These are phyloP conservation scores for Leguminivora glycinivorella DNA, from an alignment of 1,140 invertebrate genomes.

Conservation along the genomic window DNA sequence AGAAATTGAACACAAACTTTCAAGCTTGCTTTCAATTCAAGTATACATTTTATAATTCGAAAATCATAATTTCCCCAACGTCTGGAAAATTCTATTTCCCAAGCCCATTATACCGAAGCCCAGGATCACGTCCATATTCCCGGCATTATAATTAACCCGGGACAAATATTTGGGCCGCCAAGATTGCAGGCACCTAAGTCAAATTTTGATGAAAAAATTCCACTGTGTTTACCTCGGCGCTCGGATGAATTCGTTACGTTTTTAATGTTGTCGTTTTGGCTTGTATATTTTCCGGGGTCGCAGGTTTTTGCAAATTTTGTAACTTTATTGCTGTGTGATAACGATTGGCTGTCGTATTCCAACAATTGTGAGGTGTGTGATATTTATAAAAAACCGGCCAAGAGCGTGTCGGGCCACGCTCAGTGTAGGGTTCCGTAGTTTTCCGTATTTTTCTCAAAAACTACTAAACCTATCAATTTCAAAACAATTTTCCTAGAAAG, in stretches of 20 bases:
- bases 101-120: background rate
- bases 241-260: constrained; percentile 43
- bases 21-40: too few relatives aligned
- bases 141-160: constrained; percentile 25
- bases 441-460: too few relatives aligned
- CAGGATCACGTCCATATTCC: constrained; percentile 14
- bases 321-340: too few relatives aligned
- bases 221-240: constrained; percentile 49
- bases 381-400: too few relatives aligned
- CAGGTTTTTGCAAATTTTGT: too few relatives aligned
- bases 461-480: too few relatives aligned
- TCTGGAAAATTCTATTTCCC: background rate
- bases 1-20: too few relatives aligned
- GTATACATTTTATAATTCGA: background rate
- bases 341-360: too few relatives aligned
- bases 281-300: constrained; percentile 35
- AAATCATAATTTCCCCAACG: background rate
- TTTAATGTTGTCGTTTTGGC: constrained; percentile 38
- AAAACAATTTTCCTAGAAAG: too few relatives aligned
- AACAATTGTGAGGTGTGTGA: too few relatives aligned
- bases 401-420: too few relatives aligned
- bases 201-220: constrained; percentile 70
- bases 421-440: too few relatives aligned
- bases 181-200: constrained; percentile 56
- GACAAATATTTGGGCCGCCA: constrained; percentile 58